phyloP scores from a whole-genome alignment of 2,113 vertebrate genomes.

The Indicator maculatus region DNA sequence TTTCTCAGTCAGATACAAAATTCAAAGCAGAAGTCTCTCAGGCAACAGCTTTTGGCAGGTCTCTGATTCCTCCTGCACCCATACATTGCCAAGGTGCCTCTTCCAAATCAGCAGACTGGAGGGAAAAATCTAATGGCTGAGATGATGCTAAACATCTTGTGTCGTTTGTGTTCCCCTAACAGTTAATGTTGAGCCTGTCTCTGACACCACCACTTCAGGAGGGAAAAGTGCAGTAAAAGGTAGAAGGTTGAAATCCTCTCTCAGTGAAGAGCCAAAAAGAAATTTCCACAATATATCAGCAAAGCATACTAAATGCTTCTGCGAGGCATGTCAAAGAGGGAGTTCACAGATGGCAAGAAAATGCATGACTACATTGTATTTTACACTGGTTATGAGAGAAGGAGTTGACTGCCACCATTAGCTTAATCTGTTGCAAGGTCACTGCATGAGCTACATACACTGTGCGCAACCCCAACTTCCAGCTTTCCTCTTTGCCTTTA shows the following conservation, averaged over 20 bases:
- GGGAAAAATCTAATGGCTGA: background rate
- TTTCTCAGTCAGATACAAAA: background rate
- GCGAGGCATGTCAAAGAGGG: background rate
- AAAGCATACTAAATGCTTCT: background rate
- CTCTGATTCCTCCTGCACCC: background rate
- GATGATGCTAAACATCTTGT: background rate
- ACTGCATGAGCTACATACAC: background rate
- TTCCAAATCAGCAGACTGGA: background rate
- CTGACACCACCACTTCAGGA: background rate
- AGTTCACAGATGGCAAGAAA: background rate
- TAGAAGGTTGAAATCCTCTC: background rate
- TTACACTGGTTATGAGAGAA: background rate
- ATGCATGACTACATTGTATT: background rate
- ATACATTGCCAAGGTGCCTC: background rate
- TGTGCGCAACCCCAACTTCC: background rate
- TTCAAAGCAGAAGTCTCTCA: background rate
- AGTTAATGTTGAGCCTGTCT: background rate
- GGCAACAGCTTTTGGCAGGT: background rate
- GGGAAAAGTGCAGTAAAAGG: background rate
- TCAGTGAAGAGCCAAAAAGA: background rate
- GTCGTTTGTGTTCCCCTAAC: background rate
- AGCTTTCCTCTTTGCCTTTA: background rate
- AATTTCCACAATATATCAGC: background rate
- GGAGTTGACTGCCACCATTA: background rate
- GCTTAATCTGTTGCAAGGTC: background rate